phyloP scores from a whole-genome alignment of 1,140 invertebrate genomes.

The Calliphora vicina region DNA sequence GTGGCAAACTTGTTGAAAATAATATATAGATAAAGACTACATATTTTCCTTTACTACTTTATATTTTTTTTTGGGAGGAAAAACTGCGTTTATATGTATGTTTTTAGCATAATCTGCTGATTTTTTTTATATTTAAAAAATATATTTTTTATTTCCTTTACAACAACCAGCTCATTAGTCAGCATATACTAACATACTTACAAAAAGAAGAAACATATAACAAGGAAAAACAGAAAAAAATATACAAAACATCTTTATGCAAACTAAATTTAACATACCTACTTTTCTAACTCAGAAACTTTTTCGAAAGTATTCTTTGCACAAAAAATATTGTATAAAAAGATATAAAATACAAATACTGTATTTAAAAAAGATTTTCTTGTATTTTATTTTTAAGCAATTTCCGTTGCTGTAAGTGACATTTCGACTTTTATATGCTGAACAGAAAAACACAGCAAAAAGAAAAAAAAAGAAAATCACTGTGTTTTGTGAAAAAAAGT shows the following conservation, averaged over 20 bases:
- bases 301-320: not conserved
- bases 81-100: not conserved
- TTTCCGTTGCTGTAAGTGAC: constrained; percentile 5
- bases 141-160: not conserved
- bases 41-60: not conserved
- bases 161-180: not conserved
- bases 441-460: no score
- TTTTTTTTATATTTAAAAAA: not conserved
- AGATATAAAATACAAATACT: no score
- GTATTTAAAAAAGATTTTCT: no score
- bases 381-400: not conserved
- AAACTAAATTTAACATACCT: no score
- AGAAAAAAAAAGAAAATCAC: not conserved
- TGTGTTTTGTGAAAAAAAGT: not conserved
- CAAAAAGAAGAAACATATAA: no score
- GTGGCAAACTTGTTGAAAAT: not conserved
- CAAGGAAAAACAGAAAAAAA: no score
- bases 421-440: not conserved
- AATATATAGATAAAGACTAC: not conserved
- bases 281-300: no score
- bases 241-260: no score
- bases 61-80: not conserved
- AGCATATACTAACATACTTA: not conserved
- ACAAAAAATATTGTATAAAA: not conserved
- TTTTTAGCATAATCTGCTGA: not conserved